These are phyloP conservation scores for Leptinotarsa defecta DNA, from an alignment of 1,140 invertebrate species.

Conservation along the genomic window DNA sequence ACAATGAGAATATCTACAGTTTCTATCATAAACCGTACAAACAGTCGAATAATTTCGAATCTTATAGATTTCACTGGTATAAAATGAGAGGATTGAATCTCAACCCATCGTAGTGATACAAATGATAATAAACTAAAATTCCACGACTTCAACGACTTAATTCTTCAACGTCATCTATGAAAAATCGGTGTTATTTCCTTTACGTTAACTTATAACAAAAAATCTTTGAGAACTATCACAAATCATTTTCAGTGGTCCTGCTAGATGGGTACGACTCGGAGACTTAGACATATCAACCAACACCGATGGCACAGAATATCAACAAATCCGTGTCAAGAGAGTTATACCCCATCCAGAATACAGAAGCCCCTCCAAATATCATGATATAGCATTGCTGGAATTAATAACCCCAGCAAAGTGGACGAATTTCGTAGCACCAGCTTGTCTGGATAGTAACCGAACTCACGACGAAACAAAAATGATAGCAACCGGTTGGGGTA, in stretches of 20 bases:
- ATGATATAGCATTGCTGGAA: constrained; percentile 68
- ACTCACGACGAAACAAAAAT: background rate
- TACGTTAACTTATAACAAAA: too few relatives aligned
- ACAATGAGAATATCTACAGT: too few relatives aligned
- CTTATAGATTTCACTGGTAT: too few relatives aligned
- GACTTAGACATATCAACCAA: constrained; percentile 51
- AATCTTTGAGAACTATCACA: too few relatives aligned
- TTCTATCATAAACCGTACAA: too few relatives aligned
- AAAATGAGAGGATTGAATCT: too few relatives aligned
- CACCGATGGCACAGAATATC: constrained; percentile 45
- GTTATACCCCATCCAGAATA: constrained; percentile 60
- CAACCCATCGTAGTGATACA: too few relatives aligned
- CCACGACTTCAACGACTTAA: too few relatives aligned
- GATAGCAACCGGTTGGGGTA: constrained; percentile 45
- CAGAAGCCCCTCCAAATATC: constrained; percentile 60
- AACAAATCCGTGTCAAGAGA: constrained; percentile 30
- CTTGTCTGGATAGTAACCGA: constrained; percentile 61
- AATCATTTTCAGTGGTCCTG: constrained; percentile 34
- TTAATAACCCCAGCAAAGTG: constrained; percentile 58
- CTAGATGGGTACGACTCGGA: constrained; percentile 52
- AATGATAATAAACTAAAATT: too few relatives aligned
- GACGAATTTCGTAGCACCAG: constrained; percentile 59
- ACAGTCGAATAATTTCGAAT: too few relatives aligned
- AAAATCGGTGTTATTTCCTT: too few relatives aligned
- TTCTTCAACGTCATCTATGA: too few relatives aligned